These are phyloP conservation scores for Cisticola juncidis DNA, from an alignment of 2,113 vertebrate genomes.

Conservation along the genomic window DNA sequence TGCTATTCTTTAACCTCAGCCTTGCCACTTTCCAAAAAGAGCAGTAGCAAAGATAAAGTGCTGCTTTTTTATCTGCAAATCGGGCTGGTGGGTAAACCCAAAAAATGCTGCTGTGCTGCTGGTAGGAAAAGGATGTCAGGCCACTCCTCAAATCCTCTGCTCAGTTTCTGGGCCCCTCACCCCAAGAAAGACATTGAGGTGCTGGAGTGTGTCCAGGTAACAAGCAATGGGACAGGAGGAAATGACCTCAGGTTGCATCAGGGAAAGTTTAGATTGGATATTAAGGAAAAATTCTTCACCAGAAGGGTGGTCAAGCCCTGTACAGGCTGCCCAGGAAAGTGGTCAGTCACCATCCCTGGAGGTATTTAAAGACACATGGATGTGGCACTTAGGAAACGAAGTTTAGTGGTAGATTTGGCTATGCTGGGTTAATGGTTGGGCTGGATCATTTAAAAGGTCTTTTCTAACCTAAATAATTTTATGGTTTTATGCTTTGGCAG, in stretches of 20 bases:
- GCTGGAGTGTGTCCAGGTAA: background rate
- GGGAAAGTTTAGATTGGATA: background rate
- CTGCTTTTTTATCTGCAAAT: background rate
- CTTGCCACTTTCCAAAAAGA: background rate
- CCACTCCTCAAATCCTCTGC: background rate
- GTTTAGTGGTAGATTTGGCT: background rate
- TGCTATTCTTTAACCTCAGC: background rate
- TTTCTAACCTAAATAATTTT: background rate
- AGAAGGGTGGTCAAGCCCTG: background rate
- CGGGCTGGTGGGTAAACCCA: accelerated
- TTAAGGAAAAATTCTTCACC: background rate
- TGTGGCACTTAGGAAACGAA: background rate
- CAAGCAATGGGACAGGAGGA: background rate
- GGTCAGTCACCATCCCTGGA: background rate
- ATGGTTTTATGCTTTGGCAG: background rate
- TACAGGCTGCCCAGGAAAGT: background rate
- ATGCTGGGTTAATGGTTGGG: background rate
- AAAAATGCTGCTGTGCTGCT: background rate
- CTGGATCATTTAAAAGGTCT: background rate
- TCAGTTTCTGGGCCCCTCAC: background rate
- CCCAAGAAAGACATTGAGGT: background rate
- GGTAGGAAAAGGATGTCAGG: background rate
- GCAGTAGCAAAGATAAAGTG: background rate
- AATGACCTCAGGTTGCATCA: background rate
- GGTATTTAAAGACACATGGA: background rate